Conservation (phyloP, 1,140 invertebrate genomes). For the Lepidotrigona ventralis region DNA sequence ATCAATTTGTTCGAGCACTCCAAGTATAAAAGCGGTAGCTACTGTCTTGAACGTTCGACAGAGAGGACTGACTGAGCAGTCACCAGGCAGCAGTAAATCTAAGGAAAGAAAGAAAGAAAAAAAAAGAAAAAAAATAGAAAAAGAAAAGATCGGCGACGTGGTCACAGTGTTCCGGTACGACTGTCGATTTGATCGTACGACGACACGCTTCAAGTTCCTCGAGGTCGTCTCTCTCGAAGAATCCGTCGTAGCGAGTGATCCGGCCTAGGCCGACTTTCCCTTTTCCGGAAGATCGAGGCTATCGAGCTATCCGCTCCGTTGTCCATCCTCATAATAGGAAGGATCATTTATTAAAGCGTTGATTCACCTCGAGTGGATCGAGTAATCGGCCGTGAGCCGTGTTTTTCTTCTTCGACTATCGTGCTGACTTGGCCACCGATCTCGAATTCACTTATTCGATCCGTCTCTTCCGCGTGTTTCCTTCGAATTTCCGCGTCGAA, state of each 20-base stretch:
- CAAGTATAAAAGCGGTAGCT: background rate
- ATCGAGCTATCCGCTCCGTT: slow-evolving; percentile 38
- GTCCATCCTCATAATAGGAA: slow-evolving; percentile 51
- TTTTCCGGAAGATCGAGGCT: slow-evolving; percentile 59
- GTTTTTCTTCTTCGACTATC: slow-evolving; percentile 3
- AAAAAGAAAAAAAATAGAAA: background rate
- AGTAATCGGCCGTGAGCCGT: slow-evolving; percentile 46
- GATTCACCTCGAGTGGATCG: slow-evolving; percentile 43
- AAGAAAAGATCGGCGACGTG: background rate
- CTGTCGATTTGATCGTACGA: slow-evolving; percentile 33
- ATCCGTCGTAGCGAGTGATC: slow-evolving; percentile 25
- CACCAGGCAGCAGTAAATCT: background rate
- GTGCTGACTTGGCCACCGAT: background rate
- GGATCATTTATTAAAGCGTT: slow-evolving; percentile 57
- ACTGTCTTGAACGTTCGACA: background rate
- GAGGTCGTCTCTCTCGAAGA: slow-evolving; percentile 30
- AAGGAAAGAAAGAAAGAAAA: background rate
- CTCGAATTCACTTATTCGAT: background rate
- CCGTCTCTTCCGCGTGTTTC: slow-evolving; percentile 21
- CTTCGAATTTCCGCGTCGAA: background rate
- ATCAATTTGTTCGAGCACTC: slow-evolving; percentile 2
- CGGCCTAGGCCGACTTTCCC: slow-evolving; percentile 59
- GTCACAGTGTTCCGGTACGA: slow-evolving; percentile 35
- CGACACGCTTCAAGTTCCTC: slow-evolving; percentile 21
- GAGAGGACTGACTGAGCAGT: background rate